Evolutionary conservation across 2,797 vertebrate genomes (phyloP), one percentile per base, ranked within the genome.

Genomic region (Lepilemur septentrionalis): DNA sequence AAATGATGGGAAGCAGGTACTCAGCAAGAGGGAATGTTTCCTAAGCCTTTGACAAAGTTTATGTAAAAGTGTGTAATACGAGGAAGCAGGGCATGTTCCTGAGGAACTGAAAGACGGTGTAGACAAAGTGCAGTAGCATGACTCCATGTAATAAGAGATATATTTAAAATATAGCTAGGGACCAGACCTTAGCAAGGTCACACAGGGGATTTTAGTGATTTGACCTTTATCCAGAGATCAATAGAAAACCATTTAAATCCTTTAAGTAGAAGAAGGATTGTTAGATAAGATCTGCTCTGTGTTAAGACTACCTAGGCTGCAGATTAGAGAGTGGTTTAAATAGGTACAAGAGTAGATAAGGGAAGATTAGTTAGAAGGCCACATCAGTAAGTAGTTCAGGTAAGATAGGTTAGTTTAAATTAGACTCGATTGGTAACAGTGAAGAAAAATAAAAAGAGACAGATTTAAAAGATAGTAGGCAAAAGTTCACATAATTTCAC

Each of bases 281-380:
- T 80, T 85, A 59, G 35, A 50, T 84, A 86, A 85, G 22, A 59
- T 76, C 86, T 96, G 13, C 25, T 25, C 52, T 90, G 84, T 73
- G 43, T 65, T 76, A 87, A 61, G 30, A 85, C 59, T 20, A 78
- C 7, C 43, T 46, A 48, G 9, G 18, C 5, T 65, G 6, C 11
- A 59, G 14, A 79, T 69, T 75, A n/a, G 38, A 82, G 20, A 78
- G 59, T 20, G 20, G 32, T 82, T 81, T 88, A 80, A 94, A 30
- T 28, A 92, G 9, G 3, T 76, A 46, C 23, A 12, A 50, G 9
- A 75, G 11, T 57, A 30, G 20, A 48, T 80, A 46, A 63, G 32
- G 38, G 23, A 28, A 89, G 25, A 81, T 94, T 78, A 78, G 25
- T 75, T 82, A 86, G 59, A 20, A 75, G 23, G 35, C 12, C 23